Conservation (phyloP, 2,113 vertebrate species). For the Mixornis gularis region DNA sequence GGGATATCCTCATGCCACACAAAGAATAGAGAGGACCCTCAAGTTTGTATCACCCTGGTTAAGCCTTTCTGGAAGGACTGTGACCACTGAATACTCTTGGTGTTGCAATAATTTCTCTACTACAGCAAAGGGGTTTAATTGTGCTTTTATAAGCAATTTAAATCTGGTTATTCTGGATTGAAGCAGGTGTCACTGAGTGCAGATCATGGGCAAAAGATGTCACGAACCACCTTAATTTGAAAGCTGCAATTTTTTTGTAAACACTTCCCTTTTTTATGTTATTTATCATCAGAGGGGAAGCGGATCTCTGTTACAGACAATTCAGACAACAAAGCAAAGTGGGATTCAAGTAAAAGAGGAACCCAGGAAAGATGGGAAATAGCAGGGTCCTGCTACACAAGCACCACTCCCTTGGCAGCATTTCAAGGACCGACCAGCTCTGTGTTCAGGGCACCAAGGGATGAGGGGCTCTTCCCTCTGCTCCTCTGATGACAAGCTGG, state of each 20-base stretch:
- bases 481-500: background rate
- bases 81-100: background rate
- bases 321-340: background rate
- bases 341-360: background rate
- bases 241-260: background rate
- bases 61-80: background rate
- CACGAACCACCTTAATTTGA: background rate
- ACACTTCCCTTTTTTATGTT: background rate
- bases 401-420: background rate
- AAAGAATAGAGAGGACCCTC: background rate
- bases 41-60: background rate
- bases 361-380: background rate
- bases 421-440: conserved; percentile 7
- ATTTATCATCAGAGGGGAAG: background rate
- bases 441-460: background rate
- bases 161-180: conserved; percentile 11
- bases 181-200: background rate
- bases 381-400: background rate
- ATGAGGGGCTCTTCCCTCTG: background rate
- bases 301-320: background rate
- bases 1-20: background rate
- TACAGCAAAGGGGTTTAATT: background rate
- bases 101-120: background rate
- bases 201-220: background rate
- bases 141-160: background rate